These are phyloP conservation scores for Orthonychiurus folsomi DNA, from an alignment of 2,888 invertebrate species.

Conservation along the genomic window DNA sequence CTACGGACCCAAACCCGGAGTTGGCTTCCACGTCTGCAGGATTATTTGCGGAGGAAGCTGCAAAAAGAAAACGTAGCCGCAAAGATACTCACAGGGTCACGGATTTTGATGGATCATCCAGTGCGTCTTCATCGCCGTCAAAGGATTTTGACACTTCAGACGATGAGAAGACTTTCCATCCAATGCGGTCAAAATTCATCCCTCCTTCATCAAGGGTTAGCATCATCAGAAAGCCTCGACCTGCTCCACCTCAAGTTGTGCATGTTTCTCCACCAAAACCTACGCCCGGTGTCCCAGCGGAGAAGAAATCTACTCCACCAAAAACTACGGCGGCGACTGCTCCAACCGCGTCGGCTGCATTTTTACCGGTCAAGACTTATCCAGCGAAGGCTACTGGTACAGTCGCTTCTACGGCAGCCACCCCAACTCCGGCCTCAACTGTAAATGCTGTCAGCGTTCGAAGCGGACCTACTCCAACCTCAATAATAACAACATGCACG, in stretches of 20 bases:
- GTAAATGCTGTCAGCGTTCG: neutral
- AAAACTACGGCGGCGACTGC: neutral
- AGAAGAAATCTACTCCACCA: conserved; percentile 7
- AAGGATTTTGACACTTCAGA: neutral
- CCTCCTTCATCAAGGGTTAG: neutral
- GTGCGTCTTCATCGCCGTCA: neutral
- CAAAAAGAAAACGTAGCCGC: neutral
- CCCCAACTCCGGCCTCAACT: neutral
- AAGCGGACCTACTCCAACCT: conserved; percentile 5
- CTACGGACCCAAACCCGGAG: no score
- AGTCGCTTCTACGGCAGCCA: conserved; percentile 9
- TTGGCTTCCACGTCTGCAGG: neutral
- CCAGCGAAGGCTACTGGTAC: conserved; percentile 10
- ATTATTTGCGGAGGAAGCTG: neutral
- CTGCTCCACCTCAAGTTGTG: neutral
- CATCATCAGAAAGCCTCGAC: neutral
- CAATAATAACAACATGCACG: conserved; percentile 3
- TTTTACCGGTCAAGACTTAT: conserved; percentile 11
- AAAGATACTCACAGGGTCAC: no score
- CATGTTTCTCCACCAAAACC: neutral
- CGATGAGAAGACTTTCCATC: neutral
- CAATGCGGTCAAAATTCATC: neutral
- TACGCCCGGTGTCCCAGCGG: neutral
- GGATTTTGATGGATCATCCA: neutral
- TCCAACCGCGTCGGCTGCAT: neutral